These are phyloP conservation scores for Aphodius sticticus DNA, from an alignment of 2,888 invertebrate genomes.

Conservation along the genomic window DNA sequence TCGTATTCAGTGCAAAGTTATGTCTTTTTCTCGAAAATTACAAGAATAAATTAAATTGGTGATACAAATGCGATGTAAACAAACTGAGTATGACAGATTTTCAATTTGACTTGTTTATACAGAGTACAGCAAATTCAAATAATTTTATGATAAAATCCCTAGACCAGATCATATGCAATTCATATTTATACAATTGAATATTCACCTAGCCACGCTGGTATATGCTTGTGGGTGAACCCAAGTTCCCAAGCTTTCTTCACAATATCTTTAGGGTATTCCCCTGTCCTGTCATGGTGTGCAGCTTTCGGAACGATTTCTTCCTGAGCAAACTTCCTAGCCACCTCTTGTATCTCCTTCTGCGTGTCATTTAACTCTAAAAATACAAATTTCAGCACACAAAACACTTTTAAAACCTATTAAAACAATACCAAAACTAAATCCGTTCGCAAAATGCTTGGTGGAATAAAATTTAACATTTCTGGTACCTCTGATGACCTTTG, in stretches of 20 bases:
- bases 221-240: conserved; percentile 87
- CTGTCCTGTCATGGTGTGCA: conserved; percentile 86
- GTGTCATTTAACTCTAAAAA: conserved; percentile 70
- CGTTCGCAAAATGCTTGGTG: conserved; percentile 38
- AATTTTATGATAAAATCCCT: too few relatives aligned
- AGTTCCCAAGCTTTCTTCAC: conserved; percentile 91
- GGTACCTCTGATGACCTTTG: neutral
- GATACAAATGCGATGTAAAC: too few relatives aligned
- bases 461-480: neutral
- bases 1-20: too few relatives aligned
- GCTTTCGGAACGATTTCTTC: conserved; percentile 95
- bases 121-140: too few relatives aligned
- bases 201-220: conserved; percentile 80
- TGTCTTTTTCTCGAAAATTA: too few relatives aligned
- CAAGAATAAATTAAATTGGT: too few relatives aligned
- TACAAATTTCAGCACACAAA: neutral
- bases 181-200: too few relatives aligned
- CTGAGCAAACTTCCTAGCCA: conserved; percentile 87
- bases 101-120: too few relatives aligned
- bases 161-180: too few relatives aligned
- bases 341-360: conserved; percentile 79
- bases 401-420: neutral
- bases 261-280: conserved; percentile 94
- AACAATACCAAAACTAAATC: conserved; percentile 43
- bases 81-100: too few relatives aligned